These are phyloP conservation scores for Ceyx melanurus DNA, from an alignment of 2,113 vertebrate genomes.

Conservation along the genomic window DNA sequence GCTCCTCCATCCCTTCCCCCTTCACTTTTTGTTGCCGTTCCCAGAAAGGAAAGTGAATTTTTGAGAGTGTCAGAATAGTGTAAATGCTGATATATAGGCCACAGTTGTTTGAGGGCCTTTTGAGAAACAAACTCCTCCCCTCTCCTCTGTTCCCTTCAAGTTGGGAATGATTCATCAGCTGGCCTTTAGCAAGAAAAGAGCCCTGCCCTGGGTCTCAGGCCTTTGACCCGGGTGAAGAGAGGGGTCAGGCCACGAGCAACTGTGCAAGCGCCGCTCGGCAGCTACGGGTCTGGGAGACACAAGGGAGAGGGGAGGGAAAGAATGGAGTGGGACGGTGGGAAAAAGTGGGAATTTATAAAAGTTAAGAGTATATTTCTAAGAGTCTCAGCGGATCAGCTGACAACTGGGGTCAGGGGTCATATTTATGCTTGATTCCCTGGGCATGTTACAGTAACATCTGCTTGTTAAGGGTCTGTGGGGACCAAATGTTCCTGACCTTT, in stretches of 20 bases:
- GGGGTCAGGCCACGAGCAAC: slow-evolving; percentile 88
- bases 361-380: slow-evolving; percentile 95
- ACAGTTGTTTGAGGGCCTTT: slow-evolving; percentile 92
- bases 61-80: slow-evolving; percentile 79
- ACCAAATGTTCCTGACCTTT: slow-evolving; percentile 85
- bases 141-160: slow-evolving; percentile 78
- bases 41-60: slow-evolving; percentile 83
- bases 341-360: slow-evolving; percentile 92
- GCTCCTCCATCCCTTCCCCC: neutral
- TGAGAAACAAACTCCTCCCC: slow-evolving; percentile 82
- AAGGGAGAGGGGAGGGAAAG: slow-evolving; percentile 76
- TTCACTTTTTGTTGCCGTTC: slow-evolving; percentile 52
- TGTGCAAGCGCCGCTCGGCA: slow-evolving; percentile 81
- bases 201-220: slow-evolving; percentile 86
- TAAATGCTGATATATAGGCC: slow-evolving; percentile 93
- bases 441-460: slow-evolving; percentile 98
- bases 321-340: slow-evolving; percentile 89
- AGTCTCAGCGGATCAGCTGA: slow-evolving; percentile 91
- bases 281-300: slow-evolving; percentile 77
- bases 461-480: slow-evolving; percentile 85
- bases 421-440: slow-evolving; percentile 90
- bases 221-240: slow-evolving; percentile 95
- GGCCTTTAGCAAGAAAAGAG: slow-evolving; percentile 94
- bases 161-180: slow-evolving; percentile 92
- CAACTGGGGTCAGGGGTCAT: slow-evolving; percentile 87